Conservation (phyloP, 1,140 invertebrate species). For the Pseudomyrmex dendroicus region DNA sequence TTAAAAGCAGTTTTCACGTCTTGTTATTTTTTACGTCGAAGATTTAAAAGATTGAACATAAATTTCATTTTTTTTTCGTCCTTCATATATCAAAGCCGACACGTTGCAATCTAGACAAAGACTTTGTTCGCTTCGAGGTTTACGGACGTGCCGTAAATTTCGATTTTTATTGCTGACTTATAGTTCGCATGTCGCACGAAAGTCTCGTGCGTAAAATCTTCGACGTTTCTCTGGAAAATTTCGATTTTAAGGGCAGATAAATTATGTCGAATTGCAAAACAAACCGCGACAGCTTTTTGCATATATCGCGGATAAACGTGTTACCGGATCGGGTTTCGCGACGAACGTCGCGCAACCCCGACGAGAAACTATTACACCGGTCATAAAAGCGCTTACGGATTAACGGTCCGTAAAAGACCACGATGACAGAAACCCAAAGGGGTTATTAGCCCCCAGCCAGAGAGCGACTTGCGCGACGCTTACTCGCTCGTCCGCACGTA, state of each 20-base stretch:
- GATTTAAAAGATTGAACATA: constrained; percentile 1
- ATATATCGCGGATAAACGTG: not conserved
- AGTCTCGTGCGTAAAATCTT: not conserved
- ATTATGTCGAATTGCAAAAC: not conserved
- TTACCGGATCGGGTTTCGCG: not conserved
- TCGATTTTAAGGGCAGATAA: too few species aligned
- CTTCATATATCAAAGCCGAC: not conserved
- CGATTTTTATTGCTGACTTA: constrained; percentile 2
- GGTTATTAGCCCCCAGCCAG: constrained; percentile 62
- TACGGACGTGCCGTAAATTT: not conserved
- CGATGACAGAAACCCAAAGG: constrained; percentile 42
- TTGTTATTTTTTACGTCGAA: not conserved
- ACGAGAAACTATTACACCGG: constrained; percentile 57
- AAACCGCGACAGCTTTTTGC: constrained; percentile 5
- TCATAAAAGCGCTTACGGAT: constrained; percentile 61
- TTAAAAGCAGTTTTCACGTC: not conserved
- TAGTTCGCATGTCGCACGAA: not conserved
- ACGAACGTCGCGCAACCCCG: not conserved
- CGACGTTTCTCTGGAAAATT: not conserved
- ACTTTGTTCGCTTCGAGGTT: not conserved
- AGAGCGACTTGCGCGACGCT: constrained; percentile 39
- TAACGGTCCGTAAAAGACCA: constrained; percentile 57
- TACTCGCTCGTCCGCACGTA: constrained; percentile 67
- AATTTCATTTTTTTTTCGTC: not conserved
- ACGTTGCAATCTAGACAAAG: constrained; percentile 3